phyloP scores from a whole-genome alignment of 2,888 invertebrate species.

The Caenorhabditis sp. region DNA sequence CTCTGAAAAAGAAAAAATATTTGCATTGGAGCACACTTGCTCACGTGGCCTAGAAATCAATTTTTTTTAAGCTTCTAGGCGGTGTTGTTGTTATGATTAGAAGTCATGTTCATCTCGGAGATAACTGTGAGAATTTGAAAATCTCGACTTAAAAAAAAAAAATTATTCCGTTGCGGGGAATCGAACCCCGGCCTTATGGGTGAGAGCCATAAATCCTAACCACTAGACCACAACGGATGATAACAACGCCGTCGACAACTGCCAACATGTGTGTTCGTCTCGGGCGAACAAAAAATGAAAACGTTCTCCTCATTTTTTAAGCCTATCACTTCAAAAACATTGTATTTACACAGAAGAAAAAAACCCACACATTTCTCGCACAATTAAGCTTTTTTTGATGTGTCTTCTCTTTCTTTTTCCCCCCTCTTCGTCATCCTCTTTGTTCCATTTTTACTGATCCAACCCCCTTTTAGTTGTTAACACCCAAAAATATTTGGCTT shows the following conservation, averaged over 20 bases:
- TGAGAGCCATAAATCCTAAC: slow-evolving; percentile 49
- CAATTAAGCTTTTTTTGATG: slow-evolving; percentile 1
- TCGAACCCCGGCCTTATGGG: slow-evolving; percentile 53
- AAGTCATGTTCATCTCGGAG: too few relatives aligned
- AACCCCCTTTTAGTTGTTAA: background rate
- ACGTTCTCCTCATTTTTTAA: too few relatives aligned
- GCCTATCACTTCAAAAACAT: background rate
- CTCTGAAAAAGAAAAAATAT: too few relatives aligned
- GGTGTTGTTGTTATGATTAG: too few relatives aligned
- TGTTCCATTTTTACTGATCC: background rate
- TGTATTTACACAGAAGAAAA: background rate
- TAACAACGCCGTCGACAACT: background rate
- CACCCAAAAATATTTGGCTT: background rate
- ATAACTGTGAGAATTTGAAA: too few relatives aligned
- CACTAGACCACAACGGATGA: slow-evolving; percentile 38
- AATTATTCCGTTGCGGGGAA: slow-evolving; percentile 46
- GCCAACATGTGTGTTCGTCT: slow-evolving; percentile 1
- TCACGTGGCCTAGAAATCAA: too few relatives aligned
- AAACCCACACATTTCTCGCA: slow-evolving; percentile 1
- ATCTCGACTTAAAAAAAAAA: too few relatives aligned
- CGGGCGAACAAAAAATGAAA: too few relatives aligned
- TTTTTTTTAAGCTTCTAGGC: too few relatives aligned
- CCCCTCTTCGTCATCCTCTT: background rate
- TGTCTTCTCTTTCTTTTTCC: background rate
- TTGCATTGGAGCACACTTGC: too few relatives aligned